These are phyloP conservation scores for Zoanthus gigantus DNA, from an alignment of 92 coral and sea anemone genomes.

Conservation along the genomic window DNA sequence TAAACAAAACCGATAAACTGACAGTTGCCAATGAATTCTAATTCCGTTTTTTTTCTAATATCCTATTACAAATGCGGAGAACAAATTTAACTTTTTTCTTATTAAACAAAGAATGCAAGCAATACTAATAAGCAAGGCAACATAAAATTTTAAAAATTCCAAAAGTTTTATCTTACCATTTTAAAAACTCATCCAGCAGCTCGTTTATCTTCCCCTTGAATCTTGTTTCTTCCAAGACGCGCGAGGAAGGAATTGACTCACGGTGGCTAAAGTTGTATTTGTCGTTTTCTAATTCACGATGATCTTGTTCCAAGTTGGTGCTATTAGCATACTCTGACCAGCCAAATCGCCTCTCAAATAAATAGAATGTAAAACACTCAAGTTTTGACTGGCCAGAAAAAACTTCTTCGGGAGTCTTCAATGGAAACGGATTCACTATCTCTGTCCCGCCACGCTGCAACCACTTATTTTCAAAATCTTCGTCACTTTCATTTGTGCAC, in stretches of 20 bases:
- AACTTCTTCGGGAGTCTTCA: constrained; percentile 70
- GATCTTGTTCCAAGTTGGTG: constrained; percentile 64
- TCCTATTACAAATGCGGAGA: not conserved
- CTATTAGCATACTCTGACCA: constrained; percentile 86
- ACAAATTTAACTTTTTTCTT: not conserved
- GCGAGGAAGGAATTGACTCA: constrained; percentile 68
- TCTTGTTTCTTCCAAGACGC: constrained; percentile 81
- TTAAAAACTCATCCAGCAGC: constrained; percentile 85
- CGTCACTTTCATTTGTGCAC: constrained; percentile 51
- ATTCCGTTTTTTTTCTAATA: not conserved
- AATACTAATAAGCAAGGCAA: not conserved
- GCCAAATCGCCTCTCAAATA: constrained; percentile 95
- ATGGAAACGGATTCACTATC: constrained; percentile 83
- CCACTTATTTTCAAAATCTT: constrained; percentile 90
- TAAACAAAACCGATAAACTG: constrained; percentile 20
- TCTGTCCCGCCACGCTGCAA: constrained; percentile 70
- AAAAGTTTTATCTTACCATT: constrained; percentile 73
- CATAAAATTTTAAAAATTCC: not conserved
- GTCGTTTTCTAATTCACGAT: constrained; percentile 50
- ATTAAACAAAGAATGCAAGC: not conserved
- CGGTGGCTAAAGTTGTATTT: constrained; percentile 47
- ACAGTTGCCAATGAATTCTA: not conserved
- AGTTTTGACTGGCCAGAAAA: constrained; percentile 71
- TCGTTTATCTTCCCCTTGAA: constrained; percentile 82
- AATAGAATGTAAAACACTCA: constrained; percentile 86